Evolutionary conservation across 2,797 vertebrate species (phyloP).

Genomic region (Threskiornis aethiopicus): DNA sequence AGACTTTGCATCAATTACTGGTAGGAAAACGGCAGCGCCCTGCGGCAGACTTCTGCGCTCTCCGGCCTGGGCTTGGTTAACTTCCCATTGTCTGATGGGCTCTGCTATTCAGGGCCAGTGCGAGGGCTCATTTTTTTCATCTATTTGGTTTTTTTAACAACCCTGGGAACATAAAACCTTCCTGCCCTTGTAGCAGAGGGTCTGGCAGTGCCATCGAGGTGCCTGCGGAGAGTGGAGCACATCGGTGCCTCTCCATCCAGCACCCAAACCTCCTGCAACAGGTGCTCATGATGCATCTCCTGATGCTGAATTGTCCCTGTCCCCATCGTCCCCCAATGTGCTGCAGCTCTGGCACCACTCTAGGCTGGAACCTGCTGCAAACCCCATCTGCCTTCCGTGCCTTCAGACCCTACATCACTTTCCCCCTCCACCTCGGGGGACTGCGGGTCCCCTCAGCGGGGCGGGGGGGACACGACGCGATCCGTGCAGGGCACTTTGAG

Average conservation of each 20-base stretch:
- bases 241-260: neutral
- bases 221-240: rapidly evolving
- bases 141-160: neutral
- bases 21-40: constrained; percentile 9
- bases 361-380: neutral
- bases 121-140: neutral
- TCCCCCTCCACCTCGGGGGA: neutral
- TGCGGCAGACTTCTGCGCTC: neutral
- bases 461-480: neutral
- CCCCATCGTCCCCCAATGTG: rapidly evolving
- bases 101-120: neutral
- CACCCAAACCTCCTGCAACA: rapidly evolving
- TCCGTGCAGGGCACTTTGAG: neutral
- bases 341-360: neutral
- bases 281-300: neutral
- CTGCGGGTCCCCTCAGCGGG: neutral
- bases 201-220: neutral
- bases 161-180: neutral
- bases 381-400: neutral
- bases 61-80: constrained; percentile 21
- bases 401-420: neutral
- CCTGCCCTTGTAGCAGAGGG: neutral
- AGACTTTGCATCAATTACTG: constrained; percentile 51
- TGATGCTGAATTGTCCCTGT: rapidly evolving
- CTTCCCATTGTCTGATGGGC: constrained; percentile 26